Base-by-base conservation (phyloP, 2,113 vertebrate genomes). In the Meleagris gallopavo region DNA sequence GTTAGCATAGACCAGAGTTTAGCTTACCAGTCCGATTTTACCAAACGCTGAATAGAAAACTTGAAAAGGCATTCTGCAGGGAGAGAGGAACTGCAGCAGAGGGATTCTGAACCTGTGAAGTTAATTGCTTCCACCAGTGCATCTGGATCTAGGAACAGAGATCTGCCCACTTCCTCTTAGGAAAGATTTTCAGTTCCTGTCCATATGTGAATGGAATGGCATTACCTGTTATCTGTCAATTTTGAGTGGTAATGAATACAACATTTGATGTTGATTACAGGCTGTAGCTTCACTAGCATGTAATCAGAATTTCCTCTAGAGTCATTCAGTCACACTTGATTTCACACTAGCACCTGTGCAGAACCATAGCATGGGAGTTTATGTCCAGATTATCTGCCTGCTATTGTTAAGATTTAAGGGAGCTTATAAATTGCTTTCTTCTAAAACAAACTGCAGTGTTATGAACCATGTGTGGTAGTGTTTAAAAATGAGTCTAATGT, bases 141-240 rank as follows among this genome's bases (percentile, higher is more conserved):
- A 43, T 45, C 40, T 91, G 79, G 21, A 40, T 76, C 40, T 90
- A 38, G 72, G 41, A 85, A 15, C 30, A 66, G 58, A 88, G 36
- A 10, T 92, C 62, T 93, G 75, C 75, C 54, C 30, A 16, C 24
- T 46, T n/a, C 62, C 65, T 88, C 75, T 77, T 18, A 50, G 60
- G 45, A 54, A 86, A 45, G 50, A 93, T 86, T 36, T 73, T 92
- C 60, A 65, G 72, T 73, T 83, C n/a, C 20, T 66, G 27, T 10
- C 3, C 40, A 30, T 30, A 54, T 40, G 41, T 60, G 52, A 50
- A 77, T 86, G 36, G 24, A 24, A 19, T 90, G 73, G 45, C 69
- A 66, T 80, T 85, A 24, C 48, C 48, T 90, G 69, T 94, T 81
- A 69, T 61, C 58, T 89, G 81, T 91, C 84, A 87, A 29, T 74